Conservation (phyloP, 2,888 invertebrate genomes). For the Metalampra italica region DNA sequence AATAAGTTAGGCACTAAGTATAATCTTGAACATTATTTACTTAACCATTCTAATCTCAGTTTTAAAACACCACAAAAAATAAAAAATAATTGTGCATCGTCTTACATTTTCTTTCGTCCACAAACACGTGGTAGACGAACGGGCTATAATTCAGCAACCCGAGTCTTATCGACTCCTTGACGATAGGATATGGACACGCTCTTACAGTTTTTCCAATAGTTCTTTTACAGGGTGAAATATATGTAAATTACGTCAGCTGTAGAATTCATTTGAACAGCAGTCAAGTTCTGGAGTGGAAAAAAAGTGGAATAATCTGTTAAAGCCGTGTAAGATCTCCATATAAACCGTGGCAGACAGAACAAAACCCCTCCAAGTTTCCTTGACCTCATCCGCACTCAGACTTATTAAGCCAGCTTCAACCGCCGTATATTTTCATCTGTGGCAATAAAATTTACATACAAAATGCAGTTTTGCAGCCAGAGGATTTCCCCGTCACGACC, state of each 20-base stretch:
- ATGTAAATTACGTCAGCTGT: background rate
- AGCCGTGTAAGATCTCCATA: too few species aligned
- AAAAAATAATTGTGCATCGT: too few species aligned
- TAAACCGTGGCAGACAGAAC: too few species aligned
- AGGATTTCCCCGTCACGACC: constrained; percentile 29
- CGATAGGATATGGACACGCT: constrained; percentile 10
- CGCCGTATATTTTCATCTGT: constrained; percentile 37
- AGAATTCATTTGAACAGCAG: background rate
- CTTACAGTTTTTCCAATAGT: background rate
- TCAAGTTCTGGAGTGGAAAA: background rate
- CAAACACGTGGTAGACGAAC: constrained; percentile 11
- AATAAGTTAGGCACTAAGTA: too few species aligned
- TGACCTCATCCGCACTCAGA: constrained; percentile 15
- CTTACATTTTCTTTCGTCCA: background rate
- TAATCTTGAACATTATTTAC: too few species aligned
- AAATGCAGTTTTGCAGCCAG: constrained; percentile 30
- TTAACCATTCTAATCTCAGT: too few species aligned
- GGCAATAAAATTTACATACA: constrained; percentile 51
- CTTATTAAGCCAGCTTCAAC: constrained; percentile 27
- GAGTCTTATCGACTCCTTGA: constrained; percentile 21
- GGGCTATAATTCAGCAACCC: constrained; percentile 17
- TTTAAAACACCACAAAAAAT: too few species aligned
- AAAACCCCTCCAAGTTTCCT: constrained; percentile 5
- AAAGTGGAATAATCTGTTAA: too few species aligned
- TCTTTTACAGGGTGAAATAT: background rate